Evolutionary conservation across 2,797 vertebrate genomes (phyloP).

Genomic region (Hydrocynus forskahlii): DNA sequence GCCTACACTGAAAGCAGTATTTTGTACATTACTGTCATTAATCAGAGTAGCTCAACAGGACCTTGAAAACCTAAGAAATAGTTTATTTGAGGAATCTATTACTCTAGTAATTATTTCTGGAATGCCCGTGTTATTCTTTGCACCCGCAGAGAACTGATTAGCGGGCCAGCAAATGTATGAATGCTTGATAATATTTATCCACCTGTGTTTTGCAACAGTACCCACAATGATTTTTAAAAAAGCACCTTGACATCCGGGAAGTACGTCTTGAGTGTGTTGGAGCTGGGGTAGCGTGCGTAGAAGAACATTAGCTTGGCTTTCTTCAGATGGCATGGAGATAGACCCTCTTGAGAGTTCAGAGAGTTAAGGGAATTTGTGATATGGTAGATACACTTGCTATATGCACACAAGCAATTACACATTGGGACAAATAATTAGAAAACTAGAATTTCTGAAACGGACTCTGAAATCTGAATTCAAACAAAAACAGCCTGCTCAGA

Average conservation of each 20-base stretch:
- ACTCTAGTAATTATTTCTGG: neutral
- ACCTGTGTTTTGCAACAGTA: neutral
- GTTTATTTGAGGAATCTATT: neutral
- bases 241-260: constrained; percentile 94
- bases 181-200: neutral
- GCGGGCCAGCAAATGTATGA: neutral
- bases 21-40: neutral
- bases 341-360: constrained; percentile 84
- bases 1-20: no score
- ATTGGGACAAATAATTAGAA: constrained; percentile 2
- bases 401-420: neutral
- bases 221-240: constrained; percentile 42
- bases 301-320: constrained; percentile 99
- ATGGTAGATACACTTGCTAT: neutral
- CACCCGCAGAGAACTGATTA: neutral
- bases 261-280: constrained; percentile 89
- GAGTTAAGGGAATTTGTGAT: constrained; percentile 67
- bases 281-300: constrained; percentile 96
- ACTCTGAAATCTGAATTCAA: neutral
- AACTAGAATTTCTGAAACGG: neutral
- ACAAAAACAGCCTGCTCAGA: neutral
- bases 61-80: neutral
- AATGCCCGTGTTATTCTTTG: neutral
- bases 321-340: constrained; percentile 94
- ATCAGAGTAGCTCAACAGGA: neutral